These are phyloP conservation scores for Mastomys natalensis DNA, from an alignment of 2,113 vertebrate genomes.

Conservation along the genomic window DNA sequence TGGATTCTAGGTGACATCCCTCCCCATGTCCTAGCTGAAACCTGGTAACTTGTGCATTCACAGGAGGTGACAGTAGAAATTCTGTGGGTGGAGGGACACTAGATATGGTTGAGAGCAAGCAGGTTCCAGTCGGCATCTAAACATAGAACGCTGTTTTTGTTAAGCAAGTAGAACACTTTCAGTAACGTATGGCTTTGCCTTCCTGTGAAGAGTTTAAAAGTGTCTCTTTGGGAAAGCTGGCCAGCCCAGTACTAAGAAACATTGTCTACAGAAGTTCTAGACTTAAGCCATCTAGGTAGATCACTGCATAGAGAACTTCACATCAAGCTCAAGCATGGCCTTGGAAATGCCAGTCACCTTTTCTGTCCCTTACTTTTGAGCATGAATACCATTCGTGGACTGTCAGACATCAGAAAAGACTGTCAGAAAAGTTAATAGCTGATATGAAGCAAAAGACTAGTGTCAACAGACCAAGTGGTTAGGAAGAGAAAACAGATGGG, in stretches of 20 bases:
- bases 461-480: neutral
- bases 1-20: neutral
- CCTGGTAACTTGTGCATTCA: neutral
- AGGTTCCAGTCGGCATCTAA: fast-evolving
- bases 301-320: neutral
- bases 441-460: neutral
- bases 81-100: neutral
- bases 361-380: neutral
- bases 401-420: neutral
- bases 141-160: neutral
- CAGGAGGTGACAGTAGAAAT: neutral
- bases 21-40: neutral
- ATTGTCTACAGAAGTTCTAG: neutral
- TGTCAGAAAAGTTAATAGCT: neutral
- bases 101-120: too few relatives aligned
- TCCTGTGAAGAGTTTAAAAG: neutral
- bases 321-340: neutral
- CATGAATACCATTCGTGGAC: neutral
- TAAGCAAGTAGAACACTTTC: neutral
- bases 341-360: neutral
- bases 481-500: neutral
- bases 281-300: neutral
- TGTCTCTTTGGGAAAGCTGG: neutral
- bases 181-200: neutral
- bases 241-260: neutral